Base-by-base conservation (phyloP, 92 coral and sea anemone species). In the Isaurus tuberculatus region DNA sequence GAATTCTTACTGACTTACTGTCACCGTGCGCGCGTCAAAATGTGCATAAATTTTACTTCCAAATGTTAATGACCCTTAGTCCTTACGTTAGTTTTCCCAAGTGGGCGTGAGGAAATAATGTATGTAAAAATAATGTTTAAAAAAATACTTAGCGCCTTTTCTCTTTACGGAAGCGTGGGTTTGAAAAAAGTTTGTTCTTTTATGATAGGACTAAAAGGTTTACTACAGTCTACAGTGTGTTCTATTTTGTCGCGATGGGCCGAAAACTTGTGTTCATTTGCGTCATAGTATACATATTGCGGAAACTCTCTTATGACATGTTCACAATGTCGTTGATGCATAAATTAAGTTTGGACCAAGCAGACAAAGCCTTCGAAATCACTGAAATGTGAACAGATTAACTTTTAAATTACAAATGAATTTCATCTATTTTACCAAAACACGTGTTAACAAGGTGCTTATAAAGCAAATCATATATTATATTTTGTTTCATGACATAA, bases 1-100 rank as follows among this genome's bases (percentile, higher is more conserved):
- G 34, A 22, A 40, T 60, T 7, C 11, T 3, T 20, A 58, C 22
- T 43, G 25, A 64, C 55, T 11, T 0, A 61, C 57, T 31, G 65
- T n/a, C 69, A 73, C 28, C 72, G 17, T 15, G 60, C 63, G 90
- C 72, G 60, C 72, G 90, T 79, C 85, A 79, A 40, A 75, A 7
- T 48, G 43, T 71, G 90, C 82, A 81, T 73, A 81, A 81, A 87
- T 86, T 77, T 77, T 82, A 65, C 14, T 20, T 43, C 14, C 70
- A 44, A 65, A 36, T 43, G 66, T 61, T 19, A 22, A 65, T 1
- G 34, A 63, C 7, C 46, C 46, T 13, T 3, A 2, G 46, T 63
- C 17, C 30, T 10, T 23, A 19, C 22, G 25, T 63, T 63, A 23
- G 63, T 55, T 55, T n/a, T 55, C 26, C 16, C 34, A 26, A 63